Evolutionary conservation across 2,113 vertebrate genomes (phyloP), one percentile per base, ranked within the genome.

Genomic region (Mustelus asterias): DNA sequence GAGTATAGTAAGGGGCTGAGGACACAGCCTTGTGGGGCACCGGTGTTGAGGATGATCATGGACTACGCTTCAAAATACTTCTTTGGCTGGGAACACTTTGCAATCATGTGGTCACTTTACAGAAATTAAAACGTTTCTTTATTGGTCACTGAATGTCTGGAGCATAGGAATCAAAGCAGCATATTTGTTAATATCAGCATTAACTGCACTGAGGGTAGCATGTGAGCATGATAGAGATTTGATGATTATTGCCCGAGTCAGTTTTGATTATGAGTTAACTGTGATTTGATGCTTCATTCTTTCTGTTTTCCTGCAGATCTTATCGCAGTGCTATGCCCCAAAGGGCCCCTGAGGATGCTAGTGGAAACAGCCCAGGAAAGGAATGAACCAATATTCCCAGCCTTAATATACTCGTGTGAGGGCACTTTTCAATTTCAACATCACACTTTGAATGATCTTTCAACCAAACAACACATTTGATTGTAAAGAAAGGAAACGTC

Each of bases 401-500:
- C 99, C 1, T 98, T 99, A 96, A 99, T 99, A 96, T 99, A 99
- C 97, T 99, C 99, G 6, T 99, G 99, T 99, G 97, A 98, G 98
- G 98, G 48, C 58, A 94, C 48, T 9, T 48, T 14, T 33, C 18
- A 26, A 41, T 37, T 20, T 67, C 48, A 44, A 93, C 54, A 92
- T 65, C 89, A 93, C n/a, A 70, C 22, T 58, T 33, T 26, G 26
- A 9, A 14, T 72, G 58, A 37, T 29, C 44, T 85, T 67, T 89
- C 69, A 22, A 26, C 6, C 37, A n/a, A 89, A 29, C 18, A 11
- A 22, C 37, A 7, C 88, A 7, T 86, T 86, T 86, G 48, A 90
- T n/a, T 93, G n/a, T n/a, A 65, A 93, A 63, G 37, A 5, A 65
- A 65, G 9, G 14, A 65, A 65, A 93, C 60, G 7, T 65, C n/a